Evolutionary conservation across 2,888 invertebrate species (phyloP).

Genomic region (Aphodius granarius): DNA sequence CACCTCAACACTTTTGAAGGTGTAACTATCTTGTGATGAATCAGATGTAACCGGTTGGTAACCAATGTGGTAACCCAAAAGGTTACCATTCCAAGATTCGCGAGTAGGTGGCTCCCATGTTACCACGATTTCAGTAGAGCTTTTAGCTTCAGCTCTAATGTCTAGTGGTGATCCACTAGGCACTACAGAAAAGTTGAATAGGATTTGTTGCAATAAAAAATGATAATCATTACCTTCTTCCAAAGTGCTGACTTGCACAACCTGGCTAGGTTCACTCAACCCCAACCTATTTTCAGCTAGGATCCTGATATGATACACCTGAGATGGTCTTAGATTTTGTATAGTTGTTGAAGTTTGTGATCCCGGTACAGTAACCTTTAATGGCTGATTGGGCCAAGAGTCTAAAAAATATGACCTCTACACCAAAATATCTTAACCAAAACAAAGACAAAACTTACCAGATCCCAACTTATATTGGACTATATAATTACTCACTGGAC

Average conservation of each 20-base stretch:
- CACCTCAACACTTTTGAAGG: constrained; percentile 75
- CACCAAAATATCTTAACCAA: not conserved
- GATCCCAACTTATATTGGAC: constrained; percentile 86
- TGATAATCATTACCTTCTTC: constrained; percentile 67
- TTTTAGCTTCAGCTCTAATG: constrained; percentile 80
- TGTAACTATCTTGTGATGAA: constrained; percentile 55
- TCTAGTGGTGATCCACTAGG: constrained; percentile 83
- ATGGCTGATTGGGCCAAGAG: constrained; percentile 80
- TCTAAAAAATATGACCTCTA: constrained; percentile 56
- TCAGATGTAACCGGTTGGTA: constrained; percentile 68
- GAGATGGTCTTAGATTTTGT: constrained; percentile 81
- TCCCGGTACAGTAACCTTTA: constrained; percentile 80
- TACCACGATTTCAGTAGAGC: constrained; percentile 81
- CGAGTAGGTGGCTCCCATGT: constrained; percentile 87
- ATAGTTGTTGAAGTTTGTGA: constrained; percentile 81
- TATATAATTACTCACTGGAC: constrained; percentile 85
- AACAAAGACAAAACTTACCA: constrained; percentile 57
- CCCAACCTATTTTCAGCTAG: constrained; percentile 89
- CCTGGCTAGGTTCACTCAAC: constrained; percentile 83
- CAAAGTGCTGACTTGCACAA: constrained; percentile 81
- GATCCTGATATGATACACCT: constrained; percentile 84
- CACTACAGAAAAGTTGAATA: constrained; percentile 50
- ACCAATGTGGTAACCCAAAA: constrained; percentile 85
- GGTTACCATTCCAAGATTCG: constrained; percentile 85
- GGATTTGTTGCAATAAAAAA: not conserved